Base-by-base conservation (phyloP, 1,140 invertebrate species). In the Neodiprion pinetum region DNA sequence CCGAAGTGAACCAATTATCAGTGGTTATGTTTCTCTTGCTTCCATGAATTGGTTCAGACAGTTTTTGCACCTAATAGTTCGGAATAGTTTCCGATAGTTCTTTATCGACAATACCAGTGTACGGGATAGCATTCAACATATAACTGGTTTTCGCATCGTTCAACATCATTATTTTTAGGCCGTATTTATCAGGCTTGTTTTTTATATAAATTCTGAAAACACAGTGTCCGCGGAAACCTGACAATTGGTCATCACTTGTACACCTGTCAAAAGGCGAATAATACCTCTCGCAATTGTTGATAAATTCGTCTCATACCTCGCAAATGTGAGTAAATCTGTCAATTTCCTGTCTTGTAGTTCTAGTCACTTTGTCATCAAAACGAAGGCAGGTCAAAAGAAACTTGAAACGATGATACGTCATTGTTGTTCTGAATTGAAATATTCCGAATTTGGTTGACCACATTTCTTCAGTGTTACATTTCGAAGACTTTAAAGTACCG, bases 171-270 rank as follows among this genome's bases (percentile, higher is more conserved):
- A 82, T 77, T 82, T 88, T 89, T 70, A 89, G 76, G 4, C 87
- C 89, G 77, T 88, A 83, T 67, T 81, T 80, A 23, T 73, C 73
- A 8, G 80, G 80, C 69, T 82, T 83, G 11, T 69, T 66, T 10
- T 78, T 85, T 17, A 90, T 86, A 72, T 87, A 89, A 73, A 87
- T 84, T 49, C 80, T 67, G 72, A 89, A 88, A 17, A 47, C 48
- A 80, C 87, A 89, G 23, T 82, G 74, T 40, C 87, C 88, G 71
- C 85, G 70, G 76, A 88, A 89, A 14, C 74, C 75, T 72, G 81
- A 73, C 2, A 90, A 77, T 77, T 83, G 86, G 76, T 89, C 84
- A 75, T 89, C 87, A 53, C 87, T 83, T 9, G 82, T 86, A n/a
- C 84, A 76, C 48, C 80, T 76, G 74, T 82, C 76, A 53, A 70